These are phyloP conservation scores for Dicrostonyx torquatus DNA, from an alignment of 2,797 vertebrate genomes.

Conservation along the genomic window DNA sequence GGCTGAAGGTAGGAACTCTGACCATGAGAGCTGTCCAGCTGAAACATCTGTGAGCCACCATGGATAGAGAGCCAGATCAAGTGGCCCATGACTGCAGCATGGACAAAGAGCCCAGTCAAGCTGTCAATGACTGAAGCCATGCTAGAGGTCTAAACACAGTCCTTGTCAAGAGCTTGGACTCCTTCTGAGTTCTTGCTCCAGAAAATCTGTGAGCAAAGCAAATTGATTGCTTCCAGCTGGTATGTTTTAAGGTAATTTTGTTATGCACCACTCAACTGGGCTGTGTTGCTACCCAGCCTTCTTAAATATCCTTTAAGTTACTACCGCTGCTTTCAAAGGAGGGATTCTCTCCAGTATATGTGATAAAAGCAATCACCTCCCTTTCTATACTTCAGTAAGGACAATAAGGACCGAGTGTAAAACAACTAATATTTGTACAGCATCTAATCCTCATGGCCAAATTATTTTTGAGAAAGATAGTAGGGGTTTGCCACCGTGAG, in stretches of 20 bases:
- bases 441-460: constrained; percentile 33
- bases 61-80: not conserved
- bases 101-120: not conserved
- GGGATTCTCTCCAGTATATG: not conserved
- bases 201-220: not conserved
- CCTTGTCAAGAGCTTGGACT: not conserved
- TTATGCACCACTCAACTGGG: not conserved
- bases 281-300: not conserved
- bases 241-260: not conserved
- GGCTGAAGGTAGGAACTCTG: not conserved
- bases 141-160: not conserved
- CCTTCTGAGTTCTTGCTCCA: not conserved
- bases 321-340: not conserved
- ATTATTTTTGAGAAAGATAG: constrained; percentile 44
- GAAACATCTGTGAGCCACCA: not conserved
- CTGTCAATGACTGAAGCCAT: not conserved
- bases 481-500: not conserved
- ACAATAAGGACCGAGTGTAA: constrained; percentile 26
- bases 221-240: not conserved
- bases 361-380: constrained; percentile 39
- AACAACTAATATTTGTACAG: constrained; percentile 24
- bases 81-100: not conserved
- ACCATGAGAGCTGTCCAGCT: not conserved
- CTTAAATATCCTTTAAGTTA: constrained; percentile 39
- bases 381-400: constrained; percentile 21